Evolutionary conservation across 2,888 invertebrate species (phyloP), one percentile per base, ranked within the genome.

Genomic region (Agriotes lineatus): DNA sequence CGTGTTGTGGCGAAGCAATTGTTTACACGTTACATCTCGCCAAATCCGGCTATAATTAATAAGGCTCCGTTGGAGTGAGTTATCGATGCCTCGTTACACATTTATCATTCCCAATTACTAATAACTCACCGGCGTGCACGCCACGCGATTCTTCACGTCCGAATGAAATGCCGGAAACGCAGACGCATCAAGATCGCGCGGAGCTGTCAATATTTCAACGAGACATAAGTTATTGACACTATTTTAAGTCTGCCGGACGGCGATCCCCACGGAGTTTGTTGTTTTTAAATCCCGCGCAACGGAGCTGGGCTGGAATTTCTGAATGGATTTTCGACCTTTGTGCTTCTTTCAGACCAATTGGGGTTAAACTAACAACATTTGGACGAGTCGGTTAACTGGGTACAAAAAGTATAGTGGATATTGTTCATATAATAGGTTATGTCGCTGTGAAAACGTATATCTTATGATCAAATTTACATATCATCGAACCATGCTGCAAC

Each of bases 41-140:
- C 33, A 54, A 66, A 66, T 59, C 44, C 60, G 12, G n/a, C 59
- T 44, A 44, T 56, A 60, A 67, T 67, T 67, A 67, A 67, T 67
- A 60, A 60, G 54, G 56, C 37, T 54, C 60, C 16, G 19, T 22
- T 59, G 52, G 10, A 33, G 33, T 67, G 44, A 60, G 59, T 60
- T 67, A 67, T 67, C 54, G 56, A 67, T 56, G 60, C 25, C 44
- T 54, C 33, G 19, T 44, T 44, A 45, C 60, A 54, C 66, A 67
- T 67, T 59, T 60, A 67, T 67, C 66, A 67, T 54, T 56, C 16
- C 44, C 33, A 67, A 67, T 67, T 67, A 54, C 60, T 54, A 54
- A 67, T 52, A 61, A 39, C 52, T 61, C 61, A 61, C 50, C 33
- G 22, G 10, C 50, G n/a, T 14, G 52, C 61, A 61, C 61, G 61